Conservation (phyloP, 1,140 invertebrate species). For the Nephila pilipes region DNA sequence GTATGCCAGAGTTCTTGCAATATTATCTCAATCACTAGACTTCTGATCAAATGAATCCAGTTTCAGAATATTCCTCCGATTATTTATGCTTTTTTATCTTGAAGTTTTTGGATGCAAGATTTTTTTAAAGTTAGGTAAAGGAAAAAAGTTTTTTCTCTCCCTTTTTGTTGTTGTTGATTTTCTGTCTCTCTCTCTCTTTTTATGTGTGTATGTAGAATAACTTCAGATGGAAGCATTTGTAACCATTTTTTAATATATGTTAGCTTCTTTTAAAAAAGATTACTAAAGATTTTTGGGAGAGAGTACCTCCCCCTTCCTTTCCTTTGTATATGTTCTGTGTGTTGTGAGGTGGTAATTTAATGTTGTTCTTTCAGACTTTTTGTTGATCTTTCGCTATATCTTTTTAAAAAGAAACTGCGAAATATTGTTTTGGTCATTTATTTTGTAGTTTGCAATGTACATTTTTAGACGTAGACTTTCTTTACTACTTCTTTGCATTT, state of each 20-base stretch:
- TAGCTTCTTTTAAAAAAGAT: background rate
- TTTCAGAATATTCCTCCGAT: conserved; percentile 53
- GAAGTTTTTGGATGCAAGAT: conserved; percentile 27
- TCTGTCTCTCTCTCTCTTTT: too few species aligned
- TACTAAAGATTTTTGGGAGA: background rate
- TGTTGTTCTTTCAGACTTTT: conserved; percentile 2
- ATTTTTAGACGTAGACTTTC: too few species aligned
- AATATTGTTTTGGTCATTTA: too few species aligned
- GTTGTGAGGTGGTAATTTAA: conserved; percentile 1
- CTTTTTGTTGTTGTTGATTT: too few species aligned
- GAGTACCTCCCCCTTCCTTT: background rate
- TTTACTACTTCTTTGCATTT: too few species aligned
- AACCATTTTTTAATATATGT: conserved; percentile 2
- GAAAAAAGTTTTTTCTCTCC: background rate
- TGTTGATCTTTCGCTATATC: background rate
- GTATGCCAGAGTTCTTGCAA: conserved; percentile 47
- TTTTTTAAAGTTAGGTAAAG: background rate
- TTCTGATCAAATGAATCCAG: conserved; percentile 65
- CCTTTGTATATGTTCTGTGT: background rate
- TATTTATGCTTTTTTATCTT: conserved; percentile 54
- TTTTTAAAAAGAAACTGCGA: too few species aligned
- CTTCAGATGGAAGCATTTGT: background rate
- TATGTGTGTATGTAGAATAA: background rate
- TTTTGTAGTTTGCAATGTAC: too few species aligned
- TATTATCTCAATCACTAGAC: conserved; percentile 64